These are phyloP conservation scores for Drosophila orosa DNA, from an alignment of 1,140 invertebrate genomes.

Conservation along the genomic window DNA sequence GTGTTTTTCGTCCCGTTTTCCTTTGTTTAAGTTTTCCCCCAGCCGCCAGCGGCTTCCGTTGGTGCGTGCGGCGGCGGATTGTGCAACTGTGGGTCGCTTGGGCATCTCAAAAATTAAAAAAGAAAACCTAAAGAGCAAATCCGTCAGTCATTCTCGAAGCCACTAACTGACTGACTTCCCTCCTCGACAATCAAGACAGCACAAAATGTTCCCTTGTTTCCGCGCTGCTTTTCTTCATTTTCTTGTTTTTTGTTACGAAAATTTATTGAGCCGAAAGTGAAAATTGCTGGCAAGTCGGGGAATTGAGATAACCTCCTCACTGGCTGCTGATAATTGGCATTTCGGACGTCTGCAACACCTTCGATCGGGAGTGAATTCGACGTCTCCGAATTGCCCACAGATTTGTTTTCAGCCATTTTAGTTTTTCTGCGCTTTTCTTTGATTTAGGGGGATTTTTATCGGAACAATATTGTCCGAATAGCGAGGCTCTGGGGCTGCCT, in stretches of 20 bases:
- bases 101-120: background rate
- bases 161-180: constrained; percentile 17
- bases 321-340: constrained; percentile 42
- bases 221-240: constrained; percentile 28
- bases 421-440: constrained; percentile 26
- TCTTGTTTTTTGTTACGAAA: constrained; percentile 52
- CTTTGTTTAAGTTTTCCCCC: constrained; percentile 19
- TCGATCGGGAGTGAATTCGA: constrained; percentile 33
- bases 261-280: constrained; percentile 71
- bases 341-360: constrained; percentile 63
- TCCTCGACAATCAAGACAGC: constrained; percentile 33
- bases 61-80: constrained; percentile 43
- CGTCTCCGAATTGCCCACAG: constrained; percentile 28
- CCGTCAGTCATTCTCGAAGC: constrained; percentile 39
- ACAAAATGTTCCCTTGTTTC: constrained; percentile 62
- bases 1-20: constrained; percentile 32
- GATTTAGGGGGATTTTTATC: constrained; percentile 67
- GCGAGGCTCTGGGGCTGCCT: constrained; percentile 48
- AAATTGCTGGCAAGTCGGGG: constrained; percentile 55
- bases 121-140: constrained; percentile 13
- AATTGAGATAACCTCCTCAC: constrained; percentile 45
- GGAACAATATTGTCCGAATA: constrained; percentile 52
- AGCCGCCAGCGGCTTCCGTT: constrained; percentile 37
- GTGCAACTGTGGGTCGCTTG: constrained; percentile 15
- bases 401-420: constrained; percentile 27